Evolutionary conservation across 2,113 vertebrate species (phyloP).

Genomic region (Phalacrocorax carbo): DNA sequence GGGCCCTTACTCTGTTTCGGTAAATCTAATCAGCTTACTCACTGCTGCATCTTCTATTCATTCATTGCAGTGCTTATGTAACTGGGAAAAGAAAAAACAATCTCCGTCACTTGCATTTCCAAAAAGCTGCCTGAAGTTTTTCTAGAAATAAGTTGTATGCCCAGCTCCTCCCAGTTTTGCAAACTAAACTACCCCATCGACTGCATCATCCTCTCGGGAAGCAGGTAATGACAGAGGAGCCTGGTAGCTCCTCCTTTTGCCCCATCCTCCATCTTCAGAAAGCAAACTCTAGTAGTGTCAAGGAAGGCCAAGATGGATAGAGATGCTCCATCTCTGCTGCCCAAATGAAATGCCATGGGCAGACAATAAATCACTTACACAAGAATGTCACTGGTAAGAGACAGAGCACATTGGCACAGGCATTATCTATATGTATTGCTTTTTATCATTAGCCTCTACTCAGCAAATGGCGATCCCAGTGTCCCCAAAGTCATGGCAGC

Average conservation of each 20-base stretch:
- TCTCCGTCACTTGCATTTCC: background rate
- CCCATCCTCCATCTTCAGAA: background rate
- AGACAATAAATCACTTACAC: background rate
- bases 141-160: background rate
- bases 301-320: background rate
- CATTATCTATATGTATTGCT: background rate
- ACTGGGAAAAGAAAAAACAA: background rate
- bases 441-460: background rate
- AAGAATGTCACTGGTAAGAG: accelerated
- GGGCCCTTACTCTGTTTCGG: background rate
- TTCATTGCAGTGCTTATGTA: background rate
- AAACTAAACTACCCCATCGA: background rate
- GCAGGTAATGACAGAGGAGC: background rate
- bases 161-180: background rate
- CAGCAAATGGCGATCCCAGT: background rate
- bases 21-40: background rate
- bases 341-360: background rate
- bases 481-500: background rate
- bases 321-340: background rate
- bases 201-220: background rate
- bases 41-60: background rate
- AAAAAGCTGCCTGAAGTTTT: background rate
- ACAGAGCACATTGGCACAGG: accelerated
- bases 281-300: background rate
- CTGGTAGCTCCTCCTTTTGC: background rate